Percentiles rank a stretch among this genome's conserved stretches.
Conservation (phyloP, 2,113 vertebrate species). For the Pardalotus punctatus region DNA sequence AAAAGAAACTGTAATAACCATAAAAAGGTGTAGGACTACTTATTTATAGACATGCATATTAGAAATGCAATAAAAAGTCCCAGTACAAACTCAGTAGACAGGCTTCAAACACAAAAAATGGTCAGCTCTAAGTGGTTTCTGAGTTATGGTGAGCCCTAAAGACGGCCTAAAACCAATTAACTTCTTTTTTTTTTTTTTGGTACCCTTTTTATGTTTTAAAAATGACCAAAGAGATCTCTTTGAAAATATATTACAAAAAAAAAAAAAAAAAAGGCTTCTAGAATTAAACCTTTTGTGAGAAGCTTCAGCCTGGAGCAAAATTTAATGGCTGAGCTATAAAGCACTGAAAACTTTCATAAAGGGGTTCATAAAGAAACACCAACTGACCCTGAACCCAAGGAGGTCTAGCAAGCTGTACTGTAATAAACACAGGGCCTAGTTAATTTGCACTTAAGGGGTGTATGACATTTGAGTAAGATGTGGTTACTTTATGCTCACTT, state of each 20-base stretch:
- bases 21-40: background rate
- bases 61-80: background rate
- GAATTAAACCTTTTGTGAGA: constrained; percentile 55
- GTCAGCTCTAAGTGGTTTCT: background rate
- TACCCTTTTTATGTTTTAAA: constrained; percentile 16
- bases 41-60: background rate
- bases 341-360: constrained; percentile 57
- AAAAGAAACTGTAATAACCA: background rate
- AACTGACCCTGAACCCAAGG: constrained; percentile 42
- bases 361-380: constrained; percentile 57
- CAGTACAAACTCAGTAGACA: background rate
- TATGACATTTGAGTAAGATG: constrained; percentile 40
- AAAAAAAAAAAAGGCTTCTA: background rate
- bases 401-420: constrained; percentile 3
- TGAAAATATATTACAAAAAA: constrained; percentile 24
- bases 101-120: constrained; percentile 7
- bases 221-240: constrained; percentile 28
- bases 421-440: constrained; percentile 21
- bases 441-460: constrained; percentile 28
- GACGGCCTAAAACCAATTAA: constrained; percentile 13
- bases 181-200: background rate
- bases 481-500: constrained; percentile 10
- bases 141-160: constrained; percentile 24
- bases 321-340: constrained; percentile 55
- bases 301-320: constrained; percentile 44